Base-by-base conservation (phyloP, 2,797 vertebrate genomes). In the Muscicapa striata region DNA sequence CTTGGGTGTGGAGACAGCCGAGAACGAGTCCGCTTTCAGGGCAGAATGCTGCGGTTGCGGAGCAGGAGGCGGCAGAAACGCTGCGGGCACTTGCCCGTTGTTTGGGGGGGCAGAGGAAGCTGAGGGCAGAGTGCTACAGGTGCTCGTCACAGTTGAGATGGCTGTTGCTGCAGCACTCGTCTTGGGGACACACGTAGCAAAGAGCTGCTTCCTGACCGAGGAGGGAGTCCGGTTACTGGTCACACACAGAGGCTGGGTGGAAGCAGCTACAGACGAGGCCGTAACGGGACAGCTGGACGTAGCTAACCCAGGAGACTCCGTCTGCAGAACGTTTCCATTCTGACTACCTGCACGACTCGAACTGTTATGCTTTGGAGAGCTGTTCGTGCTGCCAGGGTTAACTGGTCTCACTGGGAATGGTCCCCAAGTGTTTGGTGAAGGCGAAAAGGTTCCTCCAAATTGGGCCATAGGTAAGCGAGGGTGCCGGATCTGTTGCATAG, bases 401-500 rank as follows among this genome's bases (percentile, higher is more conserved):
- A 99, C 99, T 58, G 99, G 99, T 96, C 99, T 98, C 96, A 99
- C 99, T 9, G 99, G 99, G 96, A 99, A 99, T 85, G 99, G 99
- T 87, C 99, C 99, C 99, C 99, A 99, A 59, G 99, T 99, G 96
- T 99, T 99, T 36, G 99, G 98, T 16, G 99, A 98, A 18, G 99
- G 98, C 67, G 99, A 98, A 97, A 99, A 99, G 62, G 99, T 99
- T 94, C 99, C 99, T 87, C 99, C 99, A 84, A 99, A 99, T 61
- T 99, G 99, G 49, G 99, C 99, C 99, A 99, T 99, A 74, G 99
- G 99, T 96, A 99, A 98, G 86, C 99, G 99, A 94, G 99, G 99
- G 97, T 99, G 99, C 88, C 99, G 98, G 97, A 99, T 99, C 98
- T 99, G 99, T 97, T 99, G 99, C 98, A 99, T 99, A 98, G 99